Conservation (phyloP, 2,888 invertebrate species). For the Alloscopus bannaensis region DNA sequence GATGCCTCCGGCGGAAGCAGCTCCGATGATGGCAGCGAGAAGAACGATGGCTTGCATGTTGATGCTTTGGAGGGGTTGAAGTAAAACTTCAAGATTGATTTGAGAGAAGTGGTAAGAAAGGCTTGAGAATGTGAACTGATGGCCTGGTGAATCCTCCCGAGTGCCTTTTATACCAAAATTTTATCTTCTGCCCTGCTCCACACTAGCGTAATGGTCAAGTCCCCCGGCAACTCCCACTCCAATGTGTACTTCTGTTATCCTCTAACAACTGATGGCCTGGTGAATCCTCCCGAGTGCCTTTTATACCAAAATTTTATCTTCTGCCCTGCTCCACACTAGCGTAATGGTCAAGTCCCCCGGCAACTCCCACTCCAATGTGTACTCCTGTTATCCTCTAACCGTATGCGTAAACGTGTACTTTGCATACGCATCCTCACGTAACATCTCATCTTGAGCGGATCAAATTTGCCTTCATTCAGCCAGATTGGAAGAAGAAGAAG, state of each 20-base stretch:
- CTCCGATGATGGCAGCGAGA: constrained; percentile 29
- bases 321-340: neutral
- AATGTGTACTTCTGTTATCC: neutral
- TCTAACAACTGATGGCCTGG: too few relatives aligned
- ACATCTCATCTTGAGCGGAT: too few relatives aligned
- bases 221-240: constrained; percentile 8
- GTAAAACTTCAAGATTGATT: constrained; percentile 50
- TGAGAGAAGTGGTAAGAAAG: constrained; percentile 32
- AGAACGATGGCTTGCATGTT: constrained; percentile 46
- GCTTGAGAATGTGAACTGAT: constrained; percentile 50
- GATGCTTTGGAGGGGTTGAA: constrained; percentile 54
- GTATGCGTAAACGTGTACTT: neutral
- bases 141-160: neutral
- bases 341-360: neutral
- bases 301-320: neutral
- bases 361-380: neutral
- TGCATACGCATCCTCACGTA: neutral
- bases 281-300: too few relatives aligned
- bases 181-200: neutral
- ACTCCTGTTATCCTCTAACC: neutral
- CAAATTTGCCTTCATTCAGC: neutral
- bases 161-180: constrained; percentile 48
- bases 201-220: neutral
- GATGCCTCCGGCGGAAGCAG: constrained; percentile 44
- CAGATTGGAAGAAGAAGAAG: neutral